Evolutionary conservation across 2,888 invertebrate genomes (phyloP).

Genomic region (Oegoconia quadripuncta): DNA sequence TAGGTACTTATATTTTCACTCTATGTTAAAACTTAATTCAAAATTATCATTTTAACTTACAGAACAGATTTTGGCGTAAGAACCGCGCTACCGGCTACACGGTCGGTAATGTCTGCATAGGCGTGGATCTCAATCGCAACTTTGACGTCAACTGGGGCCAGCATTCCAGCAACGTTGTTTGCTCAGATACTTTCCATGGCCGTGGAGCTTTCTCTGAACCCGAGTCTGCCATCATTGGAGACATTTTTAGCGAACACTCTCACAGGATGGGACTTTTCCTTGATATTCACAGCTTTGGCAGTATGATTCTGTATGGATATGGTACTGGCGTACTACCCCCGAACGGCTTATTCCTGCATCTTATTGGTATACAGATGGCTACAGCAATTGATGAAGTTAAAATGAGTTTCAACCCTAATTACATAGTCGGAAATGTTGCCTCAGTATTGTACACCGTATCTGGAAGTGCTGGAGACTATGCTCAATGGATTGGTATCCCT

Average conservation of each 20-base stretch:
- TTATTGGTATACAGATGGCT: constrained; percentile 49
- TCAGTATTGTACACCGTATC: constrained; percentile 75
- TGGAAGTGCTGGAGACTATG: constrained; percentile 82
- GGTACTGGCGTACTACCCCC: constrained; percentile 55
- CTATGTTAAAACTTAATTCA: too few species aligned
- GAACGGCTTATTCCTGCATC: constrained; percentile 54
- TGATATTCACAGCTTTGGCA: constrained; percentile 86
- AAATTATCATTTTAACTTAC: too few species aligned
- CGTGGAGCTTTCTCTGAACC: constrained; percentile 80
- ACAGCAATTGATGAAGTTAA: constrained; percentile 57
- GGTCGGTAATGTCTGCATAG: constrained; percentile 65
- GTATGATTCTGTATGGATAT: constrained; percentile 64
- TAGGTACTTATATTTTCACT: too few species aligned
- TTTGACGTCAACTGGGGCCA: constrained; percentile 83
- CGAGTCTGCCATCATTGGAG: constrained; percentile 77
- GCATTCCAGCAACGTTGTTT: constrained; percentile 62
- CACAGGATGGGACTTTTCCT: constrained; percentile 80
- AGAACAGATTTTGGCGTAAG: constrained; percentile 83
- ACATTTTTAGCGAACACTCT: constrained; percentile 70
- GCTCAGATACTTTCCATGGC: constrained; percentile 82
- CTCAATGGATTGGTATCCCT: constrained; percentile 65
- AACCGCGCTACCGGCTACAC: constrained; percentile 63
- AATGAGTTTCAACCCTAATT: constrained; percentile 49
- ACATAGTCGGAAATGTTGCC: constrained; percentile 71
- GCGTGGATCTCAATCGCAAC: constrained; percentile 87